Conservation (phyloP, 2,113 vertebrate species). For the Erythrolamprus reginae region DNA sequence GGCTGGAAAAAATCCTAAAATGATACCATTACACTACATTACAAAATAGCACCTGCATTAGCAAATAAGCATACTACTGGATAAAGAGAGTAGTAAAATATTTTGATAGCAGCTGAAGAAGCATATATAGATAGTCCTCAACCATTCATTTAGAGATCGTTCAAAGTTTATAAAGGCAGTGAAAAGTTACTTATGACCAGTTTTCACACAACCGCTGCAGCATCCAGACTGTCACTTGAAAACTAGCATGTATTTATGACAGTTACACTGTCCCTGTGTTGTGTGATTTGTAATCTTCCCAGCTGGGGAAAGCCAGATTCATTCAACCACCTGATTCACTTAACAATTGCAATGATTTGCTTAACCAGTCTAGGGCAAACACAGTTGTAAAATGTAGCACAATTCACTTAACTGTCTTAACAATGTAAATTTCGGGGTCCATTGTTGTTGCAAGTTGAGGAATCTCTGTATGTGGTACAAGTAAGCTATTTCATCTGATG, state of each 20-base stretch:
- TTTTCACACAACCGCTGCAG: not conserved
- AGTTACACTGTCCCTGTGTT: not conserved
- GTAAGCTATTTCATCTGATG: not conserved
- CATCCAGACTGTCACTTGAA: not conserved
- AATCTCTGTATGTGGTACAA: not conserved
- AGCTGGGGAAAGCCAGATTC: not conserved
- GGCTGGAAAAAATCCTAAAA: conserved; percentile 1
- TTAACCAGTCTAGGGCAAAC: not conserved
- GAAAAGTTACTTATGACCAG: not conserved
- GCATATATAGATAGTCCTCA: not conserved
- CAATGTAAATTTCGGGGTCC: not conserved
- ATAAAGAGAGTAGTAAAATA: conserved; percentile 2
- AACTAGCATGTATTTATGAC: not conserved
- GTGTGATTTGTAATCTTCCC: not conserved
- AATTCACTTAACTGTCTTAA: not conserved
- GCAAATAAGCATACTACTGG: not conserved
- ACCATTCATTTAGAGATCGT: not conserved
- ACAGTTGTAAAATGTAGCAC: not conserved
- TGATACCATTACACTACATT: not conserved
- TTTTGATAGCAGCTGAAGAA: not conserved
- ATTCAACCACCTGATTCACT: not conserved
- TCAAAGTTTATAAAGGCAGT: not conserved
- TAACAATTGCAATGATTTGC: not conserved
- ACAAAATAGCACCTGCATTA: not conserved
- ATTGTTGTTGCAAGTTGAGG: not conserved